A percentile compares a stretch with the other conserved stretches of the same genome.
These are phyloP conservation scores for Pollenia angustigena DNA, from an alignment of 2,888 invertebrate genomes.

Conservation along the genomic window DNA sequence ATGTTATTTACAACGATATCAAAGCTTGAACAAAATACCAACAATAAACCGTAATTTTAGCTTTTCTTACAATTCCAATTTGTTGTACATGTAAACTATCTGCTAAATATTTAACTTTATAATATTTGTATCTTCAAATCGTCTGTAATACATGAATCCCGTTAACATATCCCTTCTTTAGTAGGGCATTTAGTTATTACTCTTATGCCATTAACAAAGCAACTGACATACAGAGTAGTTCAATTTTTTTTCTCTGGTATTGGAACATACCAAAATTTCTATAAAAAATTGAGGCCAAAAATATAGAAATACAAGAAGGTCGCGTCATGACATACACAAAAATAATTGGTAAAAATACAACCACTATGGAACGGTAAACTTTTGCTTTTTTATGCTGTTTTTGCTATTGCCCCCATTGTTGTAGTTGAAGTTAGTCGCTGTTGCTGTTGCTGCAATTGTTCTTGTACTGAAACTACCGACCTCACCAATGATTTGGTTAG, in stretches of 20 bases:
- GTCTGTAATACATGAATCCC: too few species aligned
- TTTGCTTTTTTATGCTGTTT: conserved; percentile 35
- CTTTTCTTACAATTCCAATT: too few species aligned
- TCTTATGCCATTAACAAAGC: neutral
- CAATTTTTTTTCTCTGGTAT: conserved; percentile 55
- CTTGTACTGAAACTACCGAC: conserved; percentile 18
- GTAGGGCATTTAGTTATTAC: conserved; percentile 16
- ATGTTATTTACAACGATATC: too few species aligned
- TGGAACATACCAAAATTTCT: conserved; percentile 66
- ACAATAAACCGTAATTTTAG: too few species aligned
- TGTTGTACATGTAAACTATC: too few species aligned
- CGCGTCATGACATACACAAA: conserved; percentile 70
- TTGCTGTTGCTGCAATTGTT: conserved; percentile 29
- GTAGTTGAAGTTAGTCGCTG: conserved; percentile 2
- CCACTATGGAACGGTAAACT: conserved; percentile 39
- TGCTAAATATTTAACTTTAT: too few species aligned
- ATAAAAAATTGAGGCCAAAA: conserved; percentile 66
- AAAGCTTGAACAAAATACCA: too few species aligned
- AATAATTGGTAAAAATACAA: conserved; percentile 62
- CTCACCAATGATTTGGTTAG: conserved; percentile 36
- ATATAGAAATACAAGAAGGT: conserved; percentile 64
- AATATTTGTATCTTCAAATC: too few species aligned
- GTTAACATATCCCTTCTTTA: too few species aligned
- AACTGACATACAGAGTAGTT: conserved; percentile 8
- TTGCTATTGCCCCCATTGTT: neutral